phyloP scores from a whole-genome alignment of 2,888 invertebrate genomes.

The Tridacna gigas region DNA sequence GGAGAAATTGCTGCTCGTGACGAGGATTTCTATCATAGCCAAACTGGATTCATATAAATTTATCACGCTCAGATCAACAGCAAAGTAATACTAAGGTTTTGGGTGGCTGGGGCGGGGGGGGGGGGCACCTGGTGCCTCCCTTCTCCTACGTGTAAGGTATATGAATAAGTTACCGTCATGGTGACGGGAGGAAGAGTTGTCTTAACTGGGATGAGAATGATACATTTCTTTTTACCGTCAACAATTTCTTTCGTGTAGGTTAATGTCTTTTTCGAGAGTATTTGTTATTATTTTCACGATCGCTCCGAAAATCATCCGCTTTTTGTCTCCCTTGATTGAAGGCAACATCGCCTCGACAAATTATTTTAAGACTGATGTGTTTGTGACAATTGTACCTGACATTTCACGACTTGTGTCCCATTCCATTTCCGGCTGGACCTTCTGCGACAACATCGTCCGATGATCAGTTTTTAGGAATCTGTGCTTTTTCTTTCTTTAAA shows the following conservation, averaged over 20 bases:
- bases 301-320: background rate
- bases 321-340: slow-evolving; percentile 8
- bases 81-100: too few species aligned
- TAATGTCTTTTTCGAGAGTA: slow-evolving; percentile 42
- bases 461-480: too few species aligned
- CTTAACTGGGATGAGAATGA: slow-evolving; percentile 8
- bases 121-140: too few species aligned
- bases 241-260: slow-evolving; percentile 36
- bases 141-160: too few species aligned
- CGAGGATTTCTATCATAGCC: too few species aligned
- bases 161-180: background rate
- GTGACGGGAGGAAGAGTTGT: slow-evolving; percentile 15
- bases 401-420: slow-evolving; percentile 30
- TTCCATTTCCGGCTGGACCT: background rate
- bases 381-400: slow-evolving; percentile 40
- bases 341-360: slow-evolving; percentile 31
- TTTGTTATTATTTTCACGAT: slow-evolving; percentile 26
- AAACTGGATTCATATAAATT: too few species aligned
- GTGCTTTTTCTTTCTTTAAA: too few species aligned
- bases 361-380: slow-evolving; percentile 37
- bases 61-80: too few species aligned
- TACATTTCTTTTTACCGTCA: slow-evolving; percentile 26
- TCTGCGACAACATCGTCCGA: background rate
- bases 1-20: too few species aligned
- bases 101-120: too few species aligned